Conservation (phyloP, 2,113 vertebrate species). For the Erpornis zantholeuca region DNA sequence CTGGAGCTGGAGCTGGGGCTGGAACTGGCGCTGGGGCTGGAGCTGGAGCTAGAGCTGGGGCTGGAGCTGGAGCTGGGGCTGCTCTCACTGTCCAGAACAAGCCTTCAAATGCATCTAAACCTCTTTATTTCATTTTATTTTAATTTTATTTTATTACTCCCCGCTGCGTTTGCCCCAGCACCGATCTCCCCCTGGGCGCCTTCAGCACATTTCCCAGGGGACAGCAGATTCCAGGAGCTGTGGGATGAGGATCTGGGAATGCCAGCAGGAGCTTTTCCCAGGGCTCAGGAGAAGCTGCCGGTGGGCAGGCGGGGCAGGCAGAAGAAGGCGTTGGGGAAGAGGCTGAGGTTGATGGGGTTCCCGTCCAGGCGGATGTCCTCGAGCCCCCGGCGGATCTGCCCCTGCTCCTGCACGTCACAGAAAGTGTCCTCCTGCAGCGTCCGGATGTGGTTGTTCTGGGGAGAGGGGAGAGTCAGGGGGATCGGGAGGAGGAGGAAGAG, state of each 20-base stretch:
- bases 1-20: no score
- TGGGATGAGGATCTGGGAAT: not conserved
- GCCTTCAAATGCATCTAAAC: not conserved
- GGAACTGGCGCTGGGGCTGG: no score
- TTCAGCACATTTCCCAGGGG: rapidly evolving
- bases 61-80: not conserved
- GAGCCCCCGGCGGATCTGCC: slow-evolving; percentile 65
- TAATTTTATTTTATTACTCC: not conserved
- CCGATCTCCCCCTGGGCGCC: rapidly evolving
- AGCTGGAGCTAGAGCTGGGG: no score
- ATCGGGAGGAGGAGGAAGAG: rapidly evolving
- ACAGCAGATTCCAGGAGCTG: not conserved
- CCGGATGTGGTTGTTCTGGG: slow-evolving; percentile 82
- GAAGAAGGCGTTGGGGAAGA: slow-evolving; percentile 73
- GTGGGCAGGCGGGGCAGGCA: slow-evolving; percentile 82
- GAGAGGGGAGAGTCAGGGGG: rapidly evolving
- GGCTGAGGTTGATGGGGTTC: slow-evolving; percentile 81
- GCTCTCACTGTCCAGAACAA: not conserved
- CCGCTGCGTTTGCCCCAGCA: rapidly evolving
- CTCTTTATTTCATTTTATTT: not conserved
- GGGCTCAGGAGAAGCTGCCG: slow-evolving; percentile 62
- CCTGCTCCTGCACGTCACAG: slow-evolving; percentile 69
- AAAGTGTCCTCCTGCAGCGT: slow-evolving; percentile 74
- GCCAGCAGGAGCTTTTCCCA: rapidly evolving
- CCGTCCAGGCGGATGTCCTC: slow-evolving; percentile 83